Evolutionary conservation across 2,888 invertebrate genomes (phyloP).

Genomic region (Drosophila longiperda): DNA sequence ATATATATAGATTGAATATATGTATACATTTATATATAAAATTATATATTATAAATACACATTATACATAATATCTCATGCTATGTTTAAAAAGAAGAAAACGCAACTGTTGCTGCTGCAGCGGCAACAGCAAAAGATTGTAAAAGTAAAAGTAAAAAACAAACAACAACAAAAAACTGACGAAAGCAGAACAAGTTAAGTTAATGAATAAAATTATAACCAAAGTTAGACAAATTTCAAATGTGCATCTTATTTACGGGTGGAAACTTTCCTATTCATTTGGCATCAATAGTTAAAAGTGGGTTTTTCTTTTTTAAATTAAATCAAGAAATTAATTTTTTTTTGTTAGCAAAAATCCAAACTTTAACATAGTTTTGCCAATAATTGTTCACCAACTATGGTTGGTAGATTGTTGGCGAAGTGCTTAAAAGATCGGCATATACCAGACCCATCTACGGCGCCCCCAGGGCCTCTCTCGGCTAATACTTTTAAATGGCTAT

Average conservation of each 20-base stretch:
- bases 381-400: no score
- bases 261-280: background rate
- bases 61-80: conserved; percentile 70
- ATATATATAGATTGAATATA: conserved; percentile 5
- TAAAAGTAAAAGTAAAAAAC: conserved; percentile 22
- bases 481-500: no score
- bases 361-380: no score
- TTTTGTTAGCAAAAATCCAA: no score
- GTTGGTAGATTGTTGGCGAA: no score
- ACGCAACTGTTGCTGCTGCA: conserved; percentile 49
- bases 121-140: conserved; percentile 51
- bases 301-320: no score
- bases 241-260: background rate
- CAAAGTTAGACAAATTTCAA: conserved; percentile 68
- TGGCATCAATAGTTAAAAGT: no score
- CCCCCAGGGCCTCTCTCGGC: no score
- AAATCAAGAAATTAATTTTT: no score
- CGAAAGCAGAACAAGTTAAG: conserved; percentile 65
- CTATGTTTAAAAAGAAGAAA: conserved; percentile 59
- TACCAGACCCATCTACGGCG: no score
- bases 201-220: conserved; percentile 77
- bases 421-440: no score
- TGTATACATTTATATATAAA: conserved; percentile 11
- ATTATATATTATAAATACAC: conserved; percentile 38
- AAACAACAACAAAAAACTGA: conserved; percentile 26